A percentile compares a stretch with the other conserved stretches of the same genome.
These are phyloP conservation scores for Harpagifer antarcticus DNA, from an alignment of 2,797 vertebrate genomes.

Conservation along the genomic window DNA sequence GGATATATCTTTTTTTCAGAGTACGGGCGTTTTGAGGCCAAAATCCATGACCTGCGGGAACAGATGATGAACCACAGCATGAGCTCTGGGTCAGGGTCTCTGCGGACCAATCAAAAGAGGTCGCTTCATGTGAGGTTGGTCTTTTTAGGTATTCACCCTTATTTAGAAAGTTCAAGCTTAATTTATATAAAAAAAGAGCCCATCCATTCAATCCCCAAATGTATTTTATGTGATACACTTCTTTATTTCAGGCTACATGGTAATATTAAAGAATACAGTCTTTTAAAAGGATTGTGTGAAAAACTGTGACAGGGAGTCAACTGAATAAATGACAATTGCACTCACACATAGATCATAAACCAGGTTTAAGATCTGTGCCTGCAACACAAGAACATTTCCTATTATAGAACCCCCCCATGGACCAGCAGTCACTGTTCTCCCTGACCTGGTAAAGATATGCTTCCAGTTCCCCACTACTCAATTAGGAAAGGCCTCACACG, in stretches of 20 bases:
- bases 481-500: conserved; percentile 11
- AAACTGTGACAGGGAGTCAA: background rate
- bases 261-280: background rate
- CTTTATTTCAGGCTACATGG: background rate
- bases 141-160: conserved; percentile 22
- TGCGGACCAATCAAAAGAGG: conserved; percentile 97
- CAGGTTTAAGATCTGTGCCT: conserved; percentile 32
- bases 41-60: conserved; percentile 98
- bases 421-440: conserved; percentile 26
- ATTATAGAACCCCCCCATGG: conserved; percentile 33
- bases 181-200: background rate
- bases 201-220: background rate
- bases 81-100: conserved; percentile 97
- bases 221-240: background rate
- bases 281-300: background rate
- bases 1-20: conserved; percentile 81
- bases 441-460: conserved; percentile 35
- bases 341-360: conserved; percentile 6
- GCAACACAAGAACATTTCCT: conserved; percentile 37
- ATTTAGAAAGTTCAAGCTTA: conserved; percentile 9
- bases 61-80: conserved; percentile 99
- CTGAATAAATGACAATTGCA: background rate
- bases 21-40: conserved; percentile 97
- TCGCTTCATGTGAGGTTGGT: conserved; percentile 96
- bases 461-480: background rate